Conservation (phyloP, 2,113 vertebrate genomes). For the Rhagologus leucostigma region DNA sequence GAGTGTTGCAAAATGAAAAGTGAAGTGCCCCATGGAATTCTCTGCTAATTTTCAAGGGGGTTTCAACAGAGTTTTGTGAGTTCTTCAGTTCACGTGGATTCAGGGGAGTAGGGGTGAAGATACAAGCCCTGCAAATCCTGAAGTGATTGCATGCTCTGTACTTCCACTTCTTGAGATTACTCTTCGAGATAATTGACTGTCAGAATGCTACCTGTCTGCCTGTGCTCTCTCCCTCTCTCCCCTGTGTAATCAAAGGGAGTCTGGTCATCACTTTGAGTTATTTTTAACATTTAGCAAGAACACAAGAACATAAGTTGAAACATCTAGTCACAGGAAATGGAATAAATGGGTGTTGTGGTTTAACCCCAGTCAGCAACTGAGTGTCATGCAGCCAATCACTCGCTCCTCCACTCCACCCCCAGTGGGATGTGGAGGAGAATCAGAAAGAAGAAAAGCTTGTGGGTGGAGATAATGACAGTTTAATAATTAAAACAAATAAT, state of each 20-base stretch:
- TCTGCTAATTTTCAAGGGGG: background rate
- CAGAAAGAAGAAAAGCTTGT: background rate
- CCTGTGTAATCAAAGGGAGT: background rate
- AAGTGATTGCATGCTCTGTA: background rate
- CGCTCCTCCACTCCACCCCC: accelerated
- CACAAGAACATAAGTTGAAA: background rate
- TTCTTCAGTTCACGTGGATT: background rate
- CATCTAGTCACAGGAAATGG: background rate
- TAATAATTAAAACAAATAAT: background rate
- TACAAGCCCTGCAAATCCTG: background rate
- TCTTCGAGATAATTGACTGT: background rate
- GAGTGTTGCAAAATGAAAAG: background rate
- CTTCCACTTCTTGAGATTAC: background rate
- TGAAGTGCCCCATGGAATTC: accelerated
- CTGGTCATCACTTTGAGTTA: background rate
- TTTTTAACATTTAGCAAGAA: background rate
- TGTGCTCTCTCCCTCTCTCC: background rate
- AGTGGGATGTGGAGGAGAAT: background rate
- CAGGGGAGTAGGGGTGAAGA: background rate
- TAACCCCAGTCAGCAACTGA: background rate
- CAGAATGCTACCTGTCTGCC: background rate
- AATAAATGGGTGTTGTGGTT: background rate
- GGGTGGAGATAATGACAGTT: background rate
- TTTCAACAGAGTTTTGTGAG: background rate
- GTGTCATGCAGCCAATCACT: background rate